Base-by-base conservation (phyloP, 2,797 vertebrate species). In the Acipenser ruthenus region DNA sequence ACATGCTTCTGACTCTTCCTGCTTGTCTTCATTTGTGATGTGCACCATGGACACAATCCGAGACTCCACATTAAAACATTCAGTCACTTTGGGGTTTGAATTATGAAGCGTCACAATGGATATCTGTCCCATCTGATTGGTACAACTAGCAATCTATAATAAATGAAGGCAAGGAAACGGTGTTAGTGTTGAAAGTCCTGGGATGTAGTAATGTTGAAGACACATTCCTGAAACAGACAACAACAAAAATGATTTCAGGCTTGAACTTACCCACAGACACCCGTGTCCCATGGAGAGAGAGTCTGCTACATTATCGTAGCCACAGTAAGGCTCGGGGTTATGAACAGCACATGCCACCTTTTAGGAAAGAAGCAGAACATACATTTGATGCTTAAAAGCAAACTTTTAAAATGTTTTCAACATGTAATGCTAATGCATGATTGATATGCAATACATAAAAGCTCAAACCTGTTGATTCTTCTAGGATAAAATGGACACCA, bases 31-130 rank as follows among this genome's bases (percentile, higher is more conserved):
- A 3, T 82, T 72, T 0, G 96, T 93, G 63, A 95, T 78, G 58
- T 91, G 93, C 37, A 86, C 86, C 96, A 99, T 98, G 82, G 95
- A 97, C 61, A 99, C 92, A 78, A 98, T 94, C 6, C 96, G 93
- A 0, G 96, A 98, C 70, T 99, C 97, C 71, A 99, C 95, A 6
- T 99, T 98, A 85, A 99, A 99, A 75, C 97, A 98, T 82, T 99
- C 97, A 0, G 94, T 94, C 79, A 99, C 94, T 80, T 98, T 99
- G 12, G 95, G 95, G 79, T 74, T 90, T 71, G 89, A 90, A 77
- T 82, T 91, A 71, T 98, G 95, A 82, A 99, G 90, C 0, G 95
- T 90, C 67, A 98, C 88, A 52, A 99, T 93, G 70, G 96, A 92
- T 12, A 99, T 90, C 81, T 99, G 96, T 1, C 95, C 97, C 97